Percentiles rank a stretch among this genome's conserved stretches.
phyloP scores from a whole-genome alignment of 2,888 invertebrate species.

The Agonopterix alstromeriana region DNA sequence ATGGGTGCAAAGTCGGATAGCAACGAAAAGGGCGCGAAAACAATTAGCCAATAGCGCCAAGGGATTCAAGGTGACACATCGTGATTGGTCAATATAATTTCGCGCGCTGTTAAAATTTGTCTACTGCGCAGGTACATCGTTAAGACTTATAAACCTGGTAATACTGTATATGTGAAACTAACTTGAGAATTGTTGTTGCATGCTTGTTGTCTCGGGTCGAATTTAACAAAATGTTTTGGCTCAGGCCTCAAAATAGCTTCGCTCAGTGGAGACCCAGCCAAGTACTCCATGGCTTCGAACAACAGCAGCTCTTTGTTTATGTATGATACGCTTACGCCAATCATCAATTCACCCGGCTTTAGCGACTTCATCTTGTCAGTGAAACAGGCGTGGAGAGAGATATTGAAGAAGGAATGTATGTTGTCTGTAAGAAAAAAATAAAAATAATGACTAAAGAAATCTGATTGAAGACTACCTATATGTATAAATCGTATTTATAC shows the following conservation, averaged over 20 bases:
- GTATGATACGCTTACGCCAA: conserved; percentile 40
- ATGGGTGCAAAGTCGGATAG: too few species aligned
- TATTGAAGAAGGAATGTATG: conserved; percentile 44
- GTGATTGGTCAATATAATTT: too few species aligned
- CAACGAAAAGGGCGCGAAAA: too few species aligned
- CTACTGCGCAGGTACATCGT: too few species aligned
- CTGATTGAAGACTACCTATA: too few species aligned
- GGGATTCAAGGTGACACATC: too few species aligned
- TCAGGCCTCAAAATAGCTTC: conserved; percentile 77
- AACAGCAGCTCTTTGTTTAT: conserved; percentile 71
- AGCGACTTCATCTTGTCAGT: conserved; percentile 47
- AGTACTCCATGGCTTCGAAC: conserved; percentile 78
- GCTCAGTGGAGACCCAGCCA: conserved; percentile 77
- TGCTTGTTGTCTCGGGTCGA: background rate
- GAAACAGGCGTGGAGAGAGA: conserved; percentile 51
- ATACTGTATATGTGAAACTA: background rate
- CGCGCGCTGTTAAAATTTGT: too few species aligned
- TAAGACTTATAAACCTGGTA: too few species aligned
- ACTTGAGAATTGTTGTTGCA: background rate
- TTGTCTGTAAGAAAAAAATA: conserved; percentile 33
- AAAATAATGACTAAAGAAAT: background rate
- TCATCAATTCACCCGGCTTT: conserved; percentile 43
- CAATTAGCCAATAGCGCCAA: too few species aligned
- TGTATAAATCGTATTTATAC: background rate
- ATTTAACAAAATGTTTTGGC: conserved; percentile 49